These are phyloP conservation scores for Calameuta pallipes DNA, from an alignment of 2,888 invertebrate genomes.

Conservation along the genomic window DNA sequence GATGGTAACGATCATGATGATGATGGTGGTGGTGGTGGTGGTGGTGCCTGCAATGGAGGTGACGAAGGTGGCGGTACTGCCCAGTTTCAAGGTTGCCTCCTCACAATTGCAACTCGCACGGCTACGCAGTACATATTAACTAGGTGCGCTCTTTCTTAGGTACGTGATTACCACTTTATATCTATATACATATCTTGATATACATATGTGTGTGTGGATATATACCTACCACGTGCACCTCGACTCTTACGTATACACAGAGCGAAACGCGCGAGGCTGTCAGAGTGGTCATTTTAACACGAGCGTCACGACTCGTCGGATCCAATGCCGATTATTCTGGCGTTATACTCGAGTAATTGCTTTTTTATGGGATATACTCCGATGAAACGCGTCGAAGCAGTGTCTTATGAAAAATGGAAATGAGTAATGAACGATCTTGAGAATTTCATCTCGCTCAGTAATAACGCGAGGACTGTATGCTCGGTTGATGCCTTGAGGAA, in stretches of 20 bases:
- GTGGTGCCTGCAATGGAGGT: conserved; percentile 35
- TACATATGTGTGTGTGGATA: not conserved
- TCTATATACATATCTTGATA: not conserved
- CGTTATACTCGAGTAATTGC: not conserved
- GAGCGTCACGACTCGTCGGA: not conserved
- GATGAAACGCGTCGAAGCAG: not conserved
- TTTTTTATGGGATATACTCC: not conserved
- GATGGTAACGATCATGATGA: not conserved
- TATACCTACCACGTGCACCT: not conserved
- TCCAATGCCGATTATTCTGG: not conserved
- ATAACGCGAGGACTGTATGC: not conserved
- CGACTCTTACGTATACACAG: not conserved
- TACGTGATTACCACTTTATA: not conserved
- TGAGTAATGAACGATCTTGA: not conserved
- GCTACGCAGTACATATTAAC: conserved; percentile 12
- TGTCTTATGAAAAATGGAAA: not conserved
- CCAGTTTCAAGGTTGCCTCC: conserved; percentile 55
- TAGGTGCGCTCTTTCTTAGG: conserved; percentile 8
- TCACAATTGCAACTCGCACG: conserved; percentile 42
- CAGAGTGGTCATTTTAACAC: not conserved
- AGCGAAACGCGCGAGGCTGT: not conserved
- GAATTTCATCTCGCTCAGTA: not conserved
- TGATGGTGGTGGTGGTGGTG: not conserved
- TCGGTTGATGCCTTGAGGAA: not conserved
- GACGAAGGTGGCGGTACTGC: conserved; percentile 44